phyloP scores from a whole-genome alignment of 2,888 invertebrate genomes.

The Harpagoxenus sublaevis region DNA sequence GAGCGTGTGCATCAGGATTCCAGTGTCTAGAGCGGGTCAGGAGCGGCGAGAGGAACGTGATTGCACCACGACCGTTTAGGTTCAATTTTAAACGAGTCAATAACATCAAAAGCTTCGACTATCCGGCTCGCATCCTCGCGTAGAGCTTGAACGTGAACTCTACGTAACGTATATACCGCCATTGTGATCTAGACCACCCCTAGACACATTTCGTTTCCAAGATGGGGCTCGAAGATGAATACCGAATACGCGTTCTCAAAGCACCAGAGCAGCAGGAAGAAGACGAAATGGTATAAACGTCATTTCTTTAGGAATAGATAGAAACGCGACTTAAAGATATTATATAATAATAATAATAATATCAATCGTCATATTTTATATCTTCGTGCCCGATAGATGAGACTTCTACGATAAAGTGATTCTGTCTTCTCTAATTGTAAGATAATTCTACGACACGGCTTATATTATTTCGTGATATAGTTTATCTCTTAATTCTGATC shows the following conservation, averaged over 20 bases:
- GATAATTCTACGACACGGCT: neutral
- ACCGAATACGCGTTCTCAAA: conserved; percentile 77
- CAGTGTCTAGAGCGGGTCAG: conserved; percentile 30
- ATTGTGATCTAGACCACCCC: conserved; percentile 59
- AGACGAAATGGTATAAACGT: conserved; percentile 9
- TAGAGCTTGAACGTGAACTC: conserved; percentile 58
- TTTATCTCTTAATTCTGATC: neutral
- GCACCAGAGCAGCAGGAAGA: conserved; percentile 72
- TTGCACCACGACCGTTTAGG: conserved; percentile 58
- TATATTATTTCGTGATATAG: neutral
- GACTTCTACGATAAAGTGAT: neutral
- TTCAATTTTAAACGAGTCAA: conserved; percentile 82
- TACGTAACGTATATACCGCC: conserved; percentile 25
- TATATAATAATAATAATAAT: neutral
- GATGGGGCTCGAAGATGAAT: conserved; percentile 58
- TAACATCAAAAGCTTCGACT: conserved; percentile 84
- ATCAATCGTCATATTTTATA: neutral
- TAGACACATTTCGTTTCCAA: conserved; percentile 65
- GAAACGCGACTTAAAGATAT: neutral
- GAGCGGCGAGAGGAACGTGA: conserved; percentile 36
- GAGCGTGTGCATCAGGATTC: conserved; percentile 59
- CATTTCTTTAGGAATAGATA: neutral
- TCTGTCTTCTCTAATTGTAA: neutral
- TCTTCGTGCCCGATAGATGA: neutral
- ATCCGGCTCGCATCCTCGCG: conserved; percentile 80